A percentile compares a stretch with the other conserved stretches of the same genome.
Conservation (phyloP, 1,140 invertebrate species). For the Brachionus calyciflorus region DNA sequence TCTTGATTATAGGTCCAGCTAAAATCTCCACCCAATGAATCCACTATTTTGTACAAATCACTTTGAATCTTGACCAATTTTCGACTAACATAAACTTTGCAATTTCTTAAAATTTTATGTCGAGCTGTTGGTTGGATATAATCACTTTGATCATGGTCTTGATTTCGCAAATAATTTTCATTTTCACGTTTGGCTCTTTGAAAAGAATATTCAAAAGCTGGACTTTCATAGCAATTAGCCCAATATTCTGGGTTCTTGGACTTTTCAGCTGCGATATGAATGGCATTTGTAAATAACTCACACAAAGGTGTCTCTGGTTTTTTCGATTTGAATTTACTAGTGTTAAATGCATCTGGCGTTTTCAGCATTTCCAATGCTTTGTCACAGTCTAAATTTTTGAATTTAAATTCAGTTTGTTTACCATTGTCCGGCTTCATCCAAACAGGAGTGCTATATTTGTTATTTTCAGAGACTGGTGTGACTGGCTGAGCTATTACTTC, state of each 20-base stretch:
- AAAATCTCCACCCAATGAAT: conserved; percentile 39
- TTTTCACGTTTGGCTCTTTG: conserved; percentile 2
- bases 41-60: conserved; percentile 31
- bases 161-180: too few species aligned
- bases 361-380: conserved; percentile 38
- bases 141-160: not conserved
- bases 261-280: conserved; percentile 39
- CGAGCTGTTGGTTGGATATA: not conserved
- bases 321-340: not conserved
- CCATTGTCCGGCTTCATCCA: conserved; percentile 23
- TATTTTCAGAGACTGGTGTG: not conserved
- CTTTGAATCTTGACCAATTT: conserved; percentile 35
- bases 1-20: conserved; percentile 25
- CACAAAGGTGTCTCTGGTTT: conserved; percentile 32
- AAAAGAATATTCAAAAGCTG: conserved; percentile 36
- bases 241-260: conserved; percentile 22
- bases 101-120: not conserved
- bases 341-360: not conserved
- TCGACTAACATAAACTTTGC: conserved; percentile 18
- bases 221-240: conserved; percentile 34
- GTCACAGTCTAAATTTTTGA: conserved; percentile 43
- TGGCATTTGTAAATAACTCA: conserved; percentile 38
- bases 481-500: not conserved
- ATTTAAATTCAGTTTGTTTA: conserved; percentile 3
- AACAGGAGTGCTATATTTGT: conserved; percentile 9